Evolutionary conservation across 2,113 vertebrate genomes (phyloP), one percentile per base, ranked within the genome.

Genomic region (human (Homo sapiens)): DNA sequence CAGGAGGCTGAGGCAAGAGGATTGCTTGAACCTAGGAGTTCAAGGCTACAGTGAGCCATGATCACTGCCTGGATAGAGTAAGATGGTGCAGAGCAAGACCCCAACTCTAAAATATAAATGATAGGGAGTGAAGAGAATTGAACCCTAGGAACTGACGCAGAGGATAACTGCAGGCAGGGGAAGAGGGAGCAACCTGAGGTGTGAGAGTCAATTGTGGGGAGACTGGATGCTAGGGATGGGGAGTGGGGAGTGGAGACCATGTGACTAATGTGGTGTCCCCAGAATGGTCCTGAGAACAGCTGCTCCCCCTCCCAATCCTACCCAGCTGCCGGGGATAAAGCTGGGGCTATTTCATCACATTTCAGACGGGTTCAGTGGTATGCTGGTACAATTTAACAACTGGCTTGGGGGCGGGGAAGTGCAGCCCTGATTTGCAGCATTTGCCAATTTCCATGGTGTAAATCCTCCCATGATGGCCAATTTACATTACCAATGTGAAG

Each of bases 391-490:
- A 50, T 40, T 48, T 14, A 18, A 68, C 48, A n/a, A 30, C 27
- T 9, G 38, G 78, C 85, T 91, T 9, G 9, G 76, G 73, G 12
- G 8, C 5, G 27, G 57, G 87, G 68, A 82, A 27, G 27, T 4
- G 35, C 17, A 55, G 43, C 80, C 61, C 92, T 89, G 66, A 79
- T 66, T 18, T 61, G 78, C n/a, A 86, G 90, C 57, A 22, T 84
- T 52, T 88, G 97, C 84, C 87, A 57, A 11, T 93, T 96, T 87
- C 88, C 23, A 1, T 66, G 75, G 89, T 66, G n/a, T 92, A 70
- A 97, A 23, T 72, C 75, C 84, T 97, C 97, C 90, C 30, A 16
- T 17, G 16, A 57, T 40, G 64, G 92, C 64, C 87, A 79, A 12
- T 48, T 89, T 64, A 64, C 78, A 61, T 45, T 48, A 59, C 35